Base-by-base conservation (phyloP, 2,113 vertebrate species). In the Chloropsis cyanopogon region DNA sequence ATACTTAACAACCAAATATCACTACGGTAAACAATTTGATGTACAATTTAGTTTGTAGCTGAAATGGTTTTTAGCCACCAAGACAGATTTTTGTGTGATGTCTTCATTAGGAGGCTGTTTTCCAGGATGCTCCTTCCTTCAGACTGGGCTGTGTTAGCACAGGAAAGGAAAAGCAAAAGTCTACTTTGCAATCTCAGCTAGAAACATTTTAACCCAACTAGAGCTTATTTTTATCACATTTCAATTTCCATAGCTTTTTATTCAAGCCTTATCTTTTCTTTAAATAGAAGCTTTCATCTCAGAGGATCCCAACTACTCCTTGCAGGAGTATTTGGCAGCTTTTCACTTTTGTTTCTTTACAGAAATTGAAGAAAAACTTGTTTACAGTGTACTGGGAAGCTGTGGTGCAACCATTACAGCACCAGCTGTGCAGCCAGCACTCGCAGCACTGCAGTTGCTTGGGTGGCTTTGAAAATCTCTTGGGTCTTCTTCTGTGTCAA, bases 211-310 rank as follows among this genome's bases (percentile, higher is more conserved):
- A 87, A 91, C 82, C 59, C 79, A 84, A 83, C 47, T 66, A 63
- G 35, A 90, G 65, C 59, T 91, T 93, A 87, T 93, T 96, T 96
- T 94, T 93, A 90, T 80, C 68, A 35, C 6, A 4, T 49, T 95
- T 90, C 79, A 70, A 88, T 94, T 93, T 95, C 75, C 78, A 82
- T 56, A 73, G 92, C 78, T 90, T 91, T 95, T 93, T 68, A 80
- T 89, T 95, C 14, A 3, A 93, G 56, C 59, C 42, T 88, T 94
- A 94, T 88, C 80, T 92, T 94, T 84, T 82, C 80, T 42, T 92
- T 86, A 86, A 92, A 71, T 83, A 86, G 93, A 64, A 53, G 41
- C 86, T 92, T 94, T 92, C 76, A 84, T 92, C 72, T 92, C 90
- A 88, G 86, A 94, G 80, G 49, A 92, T 93, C 68, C 86, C 72